Evolutionary conservation across 2,113 vertebrate species (phyloP).

Genomic region (Pelvicachromis taeniatus): DNA sequence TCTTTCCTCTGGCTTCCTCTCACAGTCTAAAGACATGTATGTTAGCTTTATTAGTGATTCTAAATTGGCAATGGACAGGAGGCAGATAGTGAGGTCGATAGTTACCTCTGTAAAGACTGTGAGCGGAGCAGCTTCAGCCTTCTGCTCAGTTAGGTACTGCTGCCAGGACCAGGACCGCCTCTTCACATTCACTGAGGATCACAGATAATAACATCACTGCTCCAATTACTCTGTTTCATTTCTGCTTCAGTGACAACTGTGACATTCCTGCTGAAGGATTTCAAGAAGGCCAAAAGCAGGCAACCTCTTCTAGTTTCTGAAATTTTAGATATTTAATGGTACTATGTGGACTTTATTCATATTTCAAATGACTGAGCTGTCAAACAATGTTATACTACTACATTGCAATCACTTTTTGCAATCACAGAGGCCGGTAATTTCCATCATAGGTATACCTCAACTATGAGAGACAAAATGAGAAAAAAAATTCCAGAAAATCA

Average conservation of each 20-base stretch:
- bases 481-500: too few relatives aligned
- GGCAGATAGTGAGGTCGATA: background rate
- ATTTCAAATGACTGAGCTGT: too few relatives aligned
- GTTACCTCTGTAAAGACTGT: conserved; percentile 69
- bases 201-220: background rate
- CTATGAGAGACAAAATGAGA: too few relatives aligned
- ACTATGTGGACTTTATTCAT: too few relatives aligned
- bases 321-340: too few relatives aligned
- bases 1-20: background rate
- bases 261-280: background rate
- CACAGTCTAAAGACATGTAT: background rate
- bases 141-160: conserved; percentile 69
- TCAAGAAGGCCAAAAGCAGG: background rate
- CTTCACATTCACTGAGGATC: conserved; percentile 41
- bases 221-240: background rate
- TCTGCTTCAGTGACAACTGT: background rate
- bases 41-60: background rate
- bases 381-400: too few relatives aligned
- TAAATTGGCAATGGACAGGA: background rate
- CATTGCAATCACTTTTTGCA: too few relatives aligned
- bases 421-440: too few relatives aligned
- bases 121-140: conserved; percentile 56
- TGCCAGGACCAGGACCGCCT: conserved; percentile 70
- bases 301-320: background rate
- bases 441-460: too few relatives aligned